Evolutionary conservation across 2,888 invertebrate species (phyloP).

Genomic region (Dione vanillae): DNA sequence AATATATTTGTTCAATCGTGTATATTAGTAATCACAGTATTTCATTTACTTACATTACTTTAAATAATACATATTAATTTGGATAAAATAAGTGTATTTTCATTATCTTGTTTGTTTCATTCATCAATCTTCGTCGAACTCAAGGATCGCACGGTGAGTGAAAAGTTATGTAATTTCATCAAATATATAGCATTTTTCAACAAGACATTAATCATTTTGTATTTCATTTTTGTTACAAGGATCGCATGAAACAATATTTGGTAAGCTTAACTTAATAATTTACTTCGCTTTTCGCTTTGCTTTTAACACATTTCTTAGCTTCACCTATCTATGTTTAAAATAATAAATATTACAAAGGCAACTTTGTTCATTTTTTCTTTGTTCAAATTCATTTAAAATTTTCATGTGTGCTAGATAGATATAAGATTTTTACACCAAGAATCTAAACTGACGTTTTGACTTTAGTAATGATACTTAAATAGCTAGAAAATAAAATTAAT

Average conservation of each 20-base stretch:
- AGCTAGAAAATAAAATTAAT: too few species aligned
- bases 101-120: slow-evolving; percentile 49
- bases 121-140: slow-evolving; percentile 46
- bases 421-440: too few species aligned
- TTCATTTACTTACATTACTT: not conserved
- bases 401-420: too few species aligned
- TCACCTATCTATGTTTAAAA: too few species aligned
- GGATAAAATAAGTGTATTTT: slow-evolving; percentile 16
- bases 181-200: slow-evolving; percentile 30
- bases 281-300: not conserved
- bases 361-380: too few species aligned
- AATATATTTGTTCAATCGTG: too few species aligned
- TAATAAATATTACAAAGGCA: too few species aligned
- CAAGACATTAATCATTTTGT: slow-evolving; percentile 47
- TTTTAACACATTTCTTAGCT: not conserved
- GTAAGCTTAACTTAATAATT: slow-evolving; percentile 59
- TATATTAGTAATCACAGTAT: too few species aligned
- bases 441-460: too few species aligned
- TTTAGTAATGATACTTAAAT: too few species aligned
- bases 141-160: slow-evolving; percentile 78
- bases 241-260: slow-evolving; percentile 72
- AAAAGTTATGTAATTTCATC: slow-evolving; percentile 37
- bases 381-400: too few species aligned
- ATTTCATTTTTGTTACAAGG: slow-evolving; percentile 73
- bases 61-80: not conserved